phyloP scores from a whole-genome alignment of 2,797 vertebrate species.

The Morus bassanus region DNA sequence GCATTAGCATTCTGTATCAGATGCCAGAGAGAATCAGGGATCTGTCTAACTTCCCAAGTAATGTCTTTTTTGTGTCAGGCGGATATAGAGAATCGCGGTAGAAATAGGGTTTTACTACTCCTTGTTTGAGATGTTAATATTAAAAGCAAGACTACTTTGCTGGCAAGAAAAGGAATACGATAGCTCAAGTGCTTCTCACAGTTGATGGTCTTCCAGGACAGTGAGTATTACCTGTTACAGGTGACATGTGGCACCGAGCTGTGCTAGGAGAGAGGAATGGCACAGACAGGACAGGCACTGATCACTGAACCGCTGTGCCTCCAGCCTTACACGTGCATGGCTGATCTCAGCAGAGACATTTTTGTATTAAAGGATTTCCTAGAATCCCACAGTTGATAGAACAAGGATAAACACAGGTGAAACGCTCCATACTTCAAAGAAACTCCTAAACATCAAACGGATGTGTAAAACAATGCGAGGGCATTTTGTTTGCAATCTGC shows the following conservation, averaged over 20 bases:
- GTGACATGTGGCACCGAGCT: background rate
- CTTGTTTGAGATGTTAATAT: background rate
- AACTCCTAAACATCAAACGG: background rate
- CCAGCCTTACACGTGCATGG: accelerated
- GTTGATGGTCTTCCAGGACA: background rate
- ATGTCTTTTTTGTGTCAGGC: background rate
- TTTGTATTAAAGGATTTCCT: background rate
- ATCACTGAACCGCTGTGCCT: accelerated
- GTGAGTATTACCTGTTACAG: background rate
- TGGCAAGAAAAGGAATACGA: background rate
- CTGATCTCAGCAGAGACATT: background rate
- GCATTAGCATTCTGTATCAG: background rate
- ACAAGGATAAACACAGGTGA: background rate
- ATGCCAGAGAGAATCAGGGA: background rate
- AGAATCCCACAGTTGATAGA: background rate
- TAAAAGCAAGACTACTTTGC: background rate
- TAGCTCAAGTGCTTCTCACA: background rate
- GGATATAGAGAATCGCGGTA: background rate
- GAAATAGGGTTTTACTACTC: background rate
- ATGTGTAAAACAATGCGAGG: background rate
- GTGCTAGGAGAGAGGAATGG: background rate
- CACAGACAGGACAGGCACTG: background rate
- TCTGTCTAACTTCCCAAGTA: background rate
- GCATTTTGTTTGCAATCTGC: background rate
- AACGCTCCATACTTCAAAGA: background rate